Percentiles rank a stretch among this genome's conserved stretches.
phyloP scores from a whole-genome alignment of 2,113 vertebrate species.

The Smithornis capensis region DNA sequence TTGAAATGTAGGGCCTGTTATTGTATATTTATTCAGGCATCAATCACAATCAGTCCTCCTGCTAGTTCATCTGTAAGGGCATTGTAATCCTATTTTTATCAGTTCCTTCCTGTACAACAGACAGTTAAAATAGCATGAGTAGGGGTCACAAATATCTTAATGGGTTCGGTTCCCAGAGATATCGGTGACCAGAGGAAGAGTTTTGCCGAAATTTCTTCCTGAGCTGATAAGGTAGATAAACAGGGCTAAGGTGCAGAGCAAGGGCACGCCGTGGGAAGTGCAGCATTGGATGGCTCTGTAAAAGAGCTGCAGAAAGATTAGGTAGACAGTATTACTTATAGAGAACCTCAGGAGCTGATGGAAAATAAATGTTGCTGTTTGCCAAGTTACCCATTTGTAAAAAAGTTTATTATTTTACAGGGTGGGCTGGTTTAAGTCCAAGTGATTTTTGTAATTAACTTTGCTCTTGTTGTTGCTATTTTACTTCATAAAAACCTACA shows the following conservation, averaged over 20 bases:
- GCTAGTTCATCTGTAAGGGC: slow-evolving; percentile 74
- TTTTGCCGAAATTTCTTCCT: slow-evolving; percentile 77
- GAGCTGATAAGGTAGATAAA: slow-evolving; percentile 73
- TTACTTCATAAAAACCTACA: background rate
- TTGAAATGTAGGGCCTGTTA: slow-evolving; percentile 75
- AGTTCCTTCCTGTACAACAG: slow-evolving; percentile 84
- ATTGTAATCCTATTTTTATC: slow-evolving; percentile 90
- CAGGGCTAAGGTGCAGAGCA: slow-evolving; percentile 39
- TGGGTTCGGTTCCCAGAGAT: slow-evolving; percentile 79
- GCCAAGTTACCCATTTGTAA: background rate
- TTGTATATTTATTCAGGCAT: slow-evolving; percentile 85
- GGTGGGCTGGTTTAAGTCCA: background rate
- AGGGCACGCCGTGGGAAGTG: background rate
- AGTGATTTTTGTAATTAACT: background rate
- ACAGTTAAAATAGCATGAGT: slow-evolving; percentile 79
- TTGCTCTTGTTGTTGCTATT: background rate
- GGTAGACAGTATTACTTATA: background rate
- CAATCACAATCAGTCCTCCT: slow-evolving; percentile 79
- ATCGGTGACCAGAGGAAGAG: slow-evolving; percentile 76
- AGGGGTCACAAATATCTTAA: slow-evolving; percentile 82
- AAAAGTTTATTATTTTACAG: background rate
- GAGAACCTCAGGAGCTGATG: background rate
- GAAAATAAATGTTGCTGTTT: background rate
- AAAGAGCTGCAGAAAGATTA: background rate
- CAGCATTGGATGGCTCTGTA: background rate